Conservation (phyloP, 2,113 vertebrate species). For the Pachypanchax playfairii region DNA sequence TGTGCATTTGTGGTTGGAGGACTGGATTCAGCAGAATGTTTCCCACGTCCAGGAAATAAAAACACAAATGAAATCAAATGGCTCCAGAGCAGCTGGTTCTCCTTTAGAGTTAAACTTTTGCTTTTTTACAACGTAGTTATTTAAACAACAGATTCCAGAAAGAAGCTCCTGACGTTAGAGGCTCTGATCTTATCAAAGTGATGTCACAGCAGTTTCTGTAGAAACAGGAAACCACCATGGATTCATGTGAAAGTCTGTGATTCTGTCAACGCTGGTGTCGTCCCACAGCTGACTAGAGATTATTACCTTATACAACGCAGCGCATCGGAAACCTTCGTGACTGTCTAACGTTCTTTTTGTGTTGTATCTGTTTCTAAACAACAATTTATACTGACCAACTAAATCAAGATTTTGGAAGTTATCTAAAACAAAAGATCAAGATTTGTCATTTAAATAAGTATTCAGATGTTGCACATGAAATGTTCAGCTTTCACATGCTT, state of each 20-base stretch:
- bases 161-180: background rate
- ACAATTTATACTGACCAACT: too few relatives aligned
- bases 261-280: background rate
- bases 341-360: too few relatives aligned
- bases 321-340: too few relatives aligned
- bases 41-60: slow-evolving; percentile 32
- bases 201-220: background rate
- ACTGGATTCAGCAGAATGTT: slow-evolving; percentile 1
- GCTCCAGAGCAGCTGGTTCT: background rate
- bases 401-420: too few relatives aligned
- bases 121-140: background rate
- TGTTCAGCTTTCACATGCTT: too few relatives aligned
- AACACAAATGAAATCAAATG: slow-evolving; percentile 23
- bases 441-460: too few relatives aligned
- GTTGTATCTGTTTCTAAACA: too few relatives aligned
- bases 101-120: background rate
- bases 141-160: slow-evolving; percentile 2
- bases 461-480: too few relatives aligned
- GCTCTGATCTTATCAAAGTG: background rate
- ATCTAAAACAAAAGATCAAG: too few relatives aligned
- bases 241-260: slow-evolving; percentile 13
- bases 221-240: background rate
- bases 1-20: slow-evolving; percentile 23
- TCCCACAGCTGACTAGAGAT: background rate
- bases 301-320: too few relatives aligned